Base-by-base conservation (phyloP, 2,797 vertebrate species). In the Merluccius polli region DNA sequence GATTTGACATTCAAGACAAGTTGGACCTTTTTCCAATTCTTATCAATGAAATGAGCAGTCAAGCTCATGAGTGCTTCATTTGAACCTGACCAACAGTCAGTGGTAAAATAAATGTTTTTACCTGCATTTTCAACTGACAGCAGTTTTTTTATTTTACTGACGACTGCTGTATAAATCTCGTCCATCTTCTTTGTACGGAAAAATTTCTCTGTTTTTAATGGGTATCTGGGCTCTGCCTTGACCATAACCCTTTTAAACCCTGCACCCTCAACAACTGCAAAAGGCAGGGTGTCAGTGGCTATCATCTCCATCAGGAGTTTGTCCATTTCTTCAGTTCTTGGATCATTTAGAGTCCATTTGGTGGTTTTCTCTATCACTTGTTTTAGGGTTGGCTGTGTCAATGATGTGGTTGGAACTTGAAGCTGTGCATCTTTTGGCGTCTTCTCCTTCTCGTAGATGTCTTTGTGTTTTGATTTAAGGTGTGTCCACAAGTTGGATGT, bases 61-160 rank as follows among this genome's bases (percentile, higher is more conserved):
- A 79, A 59, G 70, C 76, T 75, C 76, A 78, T 78, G 12, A 81
- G 63, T 0, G 63, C n/a, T 44, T 81, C 73, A n/a, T 68, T 74
- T 1, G 21, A 52, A 12, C 59, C 68, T 12, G 77, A 79, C 73
- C 70, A 75, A 36, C 80, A 79, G 73, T 73, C 78, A 7, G 72
- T 59, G 16, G 71, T 82, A 44, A 77, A 74, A 7, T 59, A 13
- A 63, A 72, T 65, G 16, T 36, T 38, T 32, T 73, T 41, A 35
- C 73, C 73, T 29, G 73, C 73, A 70, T 74, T 78, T 71, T 78
- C 77, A 4, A 33, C 38, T 29, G 36, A 70, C n/a, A 21, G 71
- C 75, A 35, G 33, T 35, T 35, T 35, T 8, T 35, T 35, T 73
- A 30, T n/a, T 65, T 48, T 31, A n/a, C n/a, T n/a, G n/a, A n/a